Percentiles rank a stretch among this genome's conserved stretches.
These are phyloP conservation scores for Hippocampus mohnikei DNA, from an alignment of 2,113 vertebrate species.

Conservation along the genomic window DNA sequence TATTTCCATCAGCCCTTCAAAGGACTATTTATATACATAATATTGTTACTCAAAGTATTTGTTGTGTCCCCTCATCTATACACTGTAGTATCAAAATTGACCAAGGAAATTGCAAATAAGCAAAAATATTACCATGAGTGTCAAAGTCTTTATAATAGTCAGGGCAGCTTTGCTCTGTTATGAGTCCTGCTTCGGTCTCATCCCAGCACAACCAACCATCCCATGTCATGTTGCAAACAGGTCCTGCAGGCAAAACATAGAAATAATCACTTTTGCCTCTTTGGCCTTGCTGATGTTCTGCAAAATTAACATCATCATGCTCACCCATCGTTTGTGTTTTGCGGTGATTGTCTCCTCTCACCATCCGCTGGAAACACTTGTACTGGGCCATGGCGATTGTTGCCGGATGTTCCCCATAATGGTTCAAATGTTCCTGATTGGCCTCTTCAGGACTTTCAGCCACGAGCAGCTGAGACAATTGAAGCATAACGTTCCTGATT, in stretches of 20 bases:
- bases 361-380: constrained; percentile 90
- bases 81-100: too few relatives aligned
- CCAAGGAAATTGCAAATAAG: background rate
- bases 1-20: too few relatives aligned
- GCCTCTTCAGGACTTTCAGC: constrained; percentile 48
- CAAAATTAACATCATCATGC: background rate
- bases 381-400: constrained; percentile 86
- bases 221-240: constrained; percentile 87
- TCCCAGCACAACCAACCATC: constrained; percentile 98
- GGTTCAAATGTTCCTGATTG: constrained; percentile 20
- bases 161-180: constrained; percentile 84
- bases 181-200: constrained; percentile 75
- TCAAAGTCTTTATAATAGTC: constrained; percentile 90
- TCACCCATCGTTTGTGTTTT: constrained; percentile 51
- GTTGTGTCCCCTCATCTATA: background rate
- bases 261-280: too few relatives aligned
- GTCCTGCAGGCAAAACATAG: constrained; percentile 35
- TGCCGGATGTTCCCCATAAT: constrained; percentile 42
- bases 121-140: constrained; percentile 72
- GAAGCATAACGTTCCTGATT: too few relatives aligned
- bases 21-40: background rate
- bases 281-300: background rate
- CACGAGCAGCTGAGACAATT: constrained; percentile 58
- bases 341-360: constrained; percentile 70
- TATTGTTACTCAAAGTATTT: background rate